phyloP scores from a whole-genome alignment of 2,888 invertebrate genomes.

The Drosophila infuscata region DNA sequence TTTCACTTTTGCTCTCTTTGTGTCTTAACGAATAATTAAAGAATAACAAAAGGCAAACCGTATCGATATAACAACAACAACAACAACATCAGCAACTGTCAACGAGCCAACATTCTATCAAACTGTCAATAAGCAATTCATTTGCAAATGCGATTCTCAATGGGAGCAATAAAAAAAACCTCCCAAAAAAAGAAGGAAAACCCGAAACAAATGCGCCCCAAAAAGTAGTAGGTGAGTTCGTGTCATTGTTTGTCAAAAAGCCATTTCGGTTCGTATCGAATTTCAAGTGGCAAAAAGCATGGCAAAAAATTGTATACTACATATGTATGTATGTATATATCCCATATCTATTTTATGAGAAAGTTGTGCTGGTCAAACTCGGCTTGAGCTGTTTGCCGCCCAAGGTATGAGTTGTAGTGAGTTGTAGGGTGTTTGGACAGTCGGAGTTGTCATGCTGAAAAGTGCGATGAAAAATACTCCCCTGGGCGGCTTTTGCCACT shows the following conservation, averaged over 20 bases:
- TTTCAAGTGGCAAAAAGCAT: conserved; percentile 50
- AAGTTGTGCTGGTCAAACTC: conserved; percentile 40
- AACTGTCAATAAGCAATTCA: conserved; percentile 82
- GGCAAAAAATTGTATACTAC: conserved; percentile 3
- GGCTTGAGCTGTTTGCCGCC: conserved; percentile 13
- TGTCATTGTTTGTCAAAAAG: conserved; percentile 81
- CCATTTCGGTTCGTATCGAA: conserved; percentile 74
- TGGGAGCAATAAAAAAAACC: conserved; percentile 41
- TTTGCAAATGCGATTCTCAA: conserved; percentile 74
- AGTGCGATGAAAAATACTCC: conserved; percentile 54
- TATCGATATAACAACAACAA: conserved; percentile 22
- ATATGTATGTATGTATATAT: background rate
- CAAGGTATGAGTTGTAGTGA: conserved; percentile 1
- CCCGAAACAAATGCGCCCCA: conserved; percentile 41
- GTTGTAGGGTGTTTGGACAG: conserved; percentile 44
- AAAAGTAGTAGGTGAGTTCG: conserved; percentile 69
- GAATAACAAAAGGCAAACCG: conserved; percentile 68
- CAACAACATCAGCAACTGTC: conserved; percentile 49
- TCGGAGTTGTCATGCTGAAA: conserved; percentile 45
- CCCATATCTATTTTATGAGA: conserved; percentile 15
- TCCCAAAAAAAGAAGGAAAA: conserved; percentile 28
- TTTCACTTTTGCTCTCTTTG: conserved; percentile 29
- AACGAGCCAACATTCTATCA: conserved; percentile 72
- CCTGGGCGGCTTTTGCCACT: conserved; percentile 51
- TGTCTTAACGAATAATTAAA: conserved; percentile 65